These are phyloP conservation scores for Holocentrus rufus DNA, from an alignment of 2,797 vertebrate genomes.

Conservation along the genomic window DNA sequence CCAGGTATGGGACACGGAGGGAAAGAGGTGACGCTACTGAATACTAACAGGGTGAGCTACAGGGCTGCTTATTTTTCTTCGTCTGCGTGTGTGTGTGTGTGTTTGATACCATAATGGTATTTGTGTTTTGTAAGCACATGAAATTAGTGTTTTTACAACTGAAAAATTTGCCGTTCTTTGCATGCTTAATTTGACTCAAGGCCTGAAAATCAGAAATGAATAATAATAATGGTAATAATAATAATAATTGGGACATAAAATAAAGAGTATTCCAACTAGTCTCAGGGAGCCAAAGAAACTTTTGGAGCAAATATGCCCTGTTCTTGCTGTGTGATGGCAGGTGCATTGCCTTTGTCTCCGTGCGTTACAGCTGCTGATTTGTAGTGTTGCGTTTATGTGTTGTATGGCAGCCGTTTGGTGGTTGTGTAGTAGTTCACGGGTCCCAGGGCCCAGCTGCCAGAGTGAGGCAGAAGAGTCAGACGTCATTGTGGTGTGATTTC, in stretches of 20 bases:
- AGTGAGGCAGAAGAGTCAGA: conserved; percentile 81
- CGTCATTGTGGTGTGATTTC: conserved; percentile 86
- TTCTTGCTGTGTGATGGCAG: conserved; percentile 67
- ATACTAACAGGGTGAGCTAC: conserved; percentile 71
- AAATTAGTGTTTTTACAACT: conserved; percentile 11
- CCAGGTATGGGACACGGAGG: conserved; percentile 73
- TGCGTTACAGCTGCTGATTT: conserved; percentile 77
- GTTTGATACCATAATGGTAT: conserved; percentile 40
- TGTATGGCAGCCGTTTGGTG: conserved; percentile 65
- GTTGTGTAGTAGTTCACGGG: conserved; percentile 69
- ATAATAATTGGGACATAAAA: conserved; percentile 11
- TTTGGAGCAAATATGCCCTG: conserved; percentile 42
- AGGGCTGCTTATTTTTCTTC: conserved; percentile 62
- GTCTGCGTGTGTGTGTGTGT: conserved; percentile 19
- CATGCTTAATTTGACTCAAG: conserved; percentile 3
- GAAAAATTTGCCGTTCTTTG: conserved; percentile 9
- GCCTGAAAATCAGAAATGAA: not conserved
- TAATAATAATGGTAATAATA: conserved; percentile 1
- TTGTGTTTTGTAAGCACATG: conserved; percentile 40
- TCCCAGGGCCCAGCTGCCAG: conserved; percentile 79
- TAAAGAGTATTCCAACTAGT: conserved; percentile 3
- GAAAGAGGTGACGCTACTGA: conserved; percentile 71
- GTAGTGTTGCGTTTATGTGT: conserved; percentile 68
- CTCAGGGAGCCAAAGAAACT: conserved; percentile 45
- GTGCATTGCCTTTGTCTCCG: conserved; percentile 73